Base-by-base conservation (phyloP, 2,113 vertebrate genomes). In the Poeciliopsis turrubarensis region DNA sequence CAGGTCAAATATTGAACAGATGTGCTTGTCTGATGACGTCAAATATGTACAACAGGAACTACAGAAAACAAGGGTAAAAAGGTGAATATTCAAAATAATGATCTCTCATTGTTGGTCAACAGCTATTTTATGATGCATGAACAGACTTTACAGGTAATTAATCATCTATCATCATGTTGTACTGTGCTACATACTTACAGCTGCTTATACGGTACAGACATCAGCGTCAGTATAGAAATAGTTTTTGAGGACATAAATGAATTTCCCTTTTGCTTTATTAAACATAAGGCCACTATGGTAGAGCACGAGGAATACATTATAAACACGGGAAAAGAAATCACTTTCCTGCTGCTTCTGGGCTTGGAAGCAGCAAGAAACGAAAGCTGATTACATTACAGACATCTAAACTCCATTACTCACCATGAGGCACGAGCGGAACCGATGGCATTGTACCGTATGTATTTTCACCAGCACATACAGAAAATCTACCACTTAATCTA, bases 221-320 rank as follows among this genome's bases (percentile, higher is more conserved):
- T 72, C 65, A 39, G 76, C 73, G 60, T 90, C 70, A 76, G 84
- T 78, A 65, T 72, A 68, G 82, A 80, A 82, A 82, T 41, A 25
- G 47, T 80, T n/a, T n/a, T 29, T 79, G 87, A 79, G 79, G 84
- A 84, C 79, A 80, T 85, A 68, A 60, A 74, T 73, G 5, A 63
- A 71, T 54, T 69, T 91, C 86, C 81, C 72, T 77, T 86, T 90
- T 84, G 79, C 89, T 85, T 85, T 44, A 65, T 85, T 81, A 80
- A 94, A 94, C 92, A 92, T 94, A 94, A 95, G 94, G 94, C 94
- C 93, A 92, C 92, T 92, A 94, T 93, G 94, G 94, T 90, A 86
- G 86, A 92, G 91, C 84, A 81, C 86, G 81, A 83, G 80, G 68
- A 84, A 85, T 75, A 89, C 77, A 84, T 73, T 37, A 79, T 65